phyloP scores from a whole-genome alignment of 1,140 invertebrate genomes.

The Aphelinus atriplicis region DNA sequence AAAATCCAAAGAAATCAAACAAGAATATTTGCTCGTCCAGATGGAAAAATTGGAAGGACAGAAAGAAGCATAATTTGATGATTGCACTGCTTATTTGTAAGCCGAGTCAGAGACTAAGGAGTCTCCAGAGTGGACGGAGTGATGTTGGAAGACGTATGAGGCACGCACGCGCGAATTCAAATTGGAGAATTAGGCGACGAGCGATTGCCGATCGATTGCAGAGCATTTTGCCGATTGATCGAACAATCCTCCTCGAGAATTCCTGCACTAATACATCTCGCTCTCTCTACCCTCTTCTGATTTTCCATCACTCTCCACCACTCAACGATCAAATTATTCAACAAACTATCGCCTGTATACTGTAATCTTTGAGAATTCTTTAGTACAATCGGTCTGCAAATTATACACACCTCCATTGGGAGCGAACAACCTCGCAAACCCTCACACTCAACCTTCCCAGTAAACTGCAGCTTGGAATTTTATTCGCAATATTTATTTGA shows the following conservation, averaged over 20 bases:
- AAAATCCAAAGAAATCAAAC: no score
- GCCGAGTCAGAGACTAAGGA: constrained; percentile 13
- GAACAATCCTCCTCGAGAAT: constrained; percentile 16
- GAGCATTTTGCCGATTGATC: constrained; percentile 18
- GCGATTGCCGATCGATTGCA: constrained; percentile 23
- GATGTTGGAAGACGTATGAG: not conserved
- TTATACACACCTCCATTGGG: no score
- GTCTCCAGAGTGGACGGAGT: not conserved
- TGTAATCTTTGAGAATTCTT: constrained; percentile 17
- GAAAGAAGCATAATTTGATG: constrained; percentile 27
- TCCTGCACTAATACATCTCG: constrained; percentile 15
- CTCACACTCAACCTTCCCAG: no score
- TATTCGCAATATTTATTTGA: no score
- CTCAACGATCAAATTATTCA: constrained; percentile 5
- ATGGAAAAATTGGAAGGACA: not conserved
- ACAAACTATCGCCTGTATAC: constrained; percentile 17
- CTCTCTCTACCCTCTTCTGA: not conserved
- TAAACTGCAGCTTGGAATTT: no score
- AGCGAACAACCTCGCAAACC: no score
- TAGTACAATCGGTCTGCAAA: not conserved
- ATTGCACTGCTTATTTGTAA: constrained; percentile 22
- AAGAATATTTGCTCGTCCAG: no score
- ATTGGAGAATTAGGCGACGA: constrained; percentile 52
- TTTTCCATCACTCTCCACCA: not conserved
- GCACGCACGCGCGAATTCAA: constrained; percentile 46